phyloP scores from a whole-genome alignment of 2,888 invertebrate species.

The Leptinotarsa tumamoca region DNA sequence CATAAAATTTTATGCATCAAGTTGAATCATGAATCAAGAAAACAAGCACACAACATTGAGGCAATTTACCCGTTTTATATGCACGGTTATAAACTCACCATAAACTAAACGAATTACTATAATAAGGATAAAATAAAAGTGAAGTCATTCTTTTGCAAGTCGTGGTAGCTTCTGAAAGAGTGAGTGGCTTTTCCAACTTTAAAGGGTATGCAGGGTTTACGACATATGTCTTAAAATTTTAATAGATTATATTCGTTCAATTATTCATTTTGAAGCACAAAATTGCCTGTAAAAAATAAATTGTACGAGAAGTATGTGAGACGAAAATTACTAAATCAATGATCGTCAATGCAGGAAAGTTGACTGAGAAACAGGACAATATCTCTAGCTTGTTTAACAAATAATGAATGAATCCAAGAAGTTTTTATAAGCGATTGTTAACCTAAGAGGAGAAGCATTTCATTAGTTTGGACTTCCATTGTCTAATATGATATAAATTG shows the following conservation, averaged over 20 bases:
- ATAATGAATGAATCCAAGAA: no score
- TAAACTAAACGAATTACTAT: slow-evolving; percentile 43
- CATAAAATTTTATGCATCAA: slow-evolving; percentile 24
- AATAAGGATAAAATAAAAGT: slow-evolving; percentile 24
- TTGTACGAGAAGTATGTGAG: no score
- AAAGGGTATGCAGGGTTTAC: slow-evolving; percentile 10
- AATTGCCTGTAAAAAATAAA: not conserved
- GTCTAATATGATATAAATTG: no score
- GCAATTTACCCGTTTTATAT: slow-evolving; percentile 46
- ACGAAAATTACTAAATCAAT: no score
- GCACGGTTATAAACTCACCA: slow-evolving; percentile 50
- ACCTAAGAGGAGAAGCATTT: no score
- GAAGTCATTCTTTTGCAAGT: slow-evolving; percentile 18
- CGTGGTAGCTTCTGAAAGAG: not conserved
- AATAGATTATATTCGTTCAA: slow-evolving; percentile 18
- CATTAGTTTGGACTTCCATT: no score
- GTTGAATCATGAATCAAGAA: slow-evolving; percentile 23
- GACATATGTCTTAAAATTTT: slow-evolving; percentile 13
- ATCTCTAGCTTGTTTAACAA: no score
- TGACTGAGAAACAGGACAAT: no score
- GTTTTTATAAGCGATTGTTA: no score
- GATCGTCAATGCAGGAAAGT: no score
- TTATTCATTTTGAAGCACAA: not conserved
- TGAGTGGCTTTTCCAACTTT: slow-evolving; percentile 16
- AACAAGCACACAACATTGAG: slow-evolving; percentile 27